Base-by-base conservation (phyloP, 2,888 invertebrate species). In the Andrena bicolor region DNA sequence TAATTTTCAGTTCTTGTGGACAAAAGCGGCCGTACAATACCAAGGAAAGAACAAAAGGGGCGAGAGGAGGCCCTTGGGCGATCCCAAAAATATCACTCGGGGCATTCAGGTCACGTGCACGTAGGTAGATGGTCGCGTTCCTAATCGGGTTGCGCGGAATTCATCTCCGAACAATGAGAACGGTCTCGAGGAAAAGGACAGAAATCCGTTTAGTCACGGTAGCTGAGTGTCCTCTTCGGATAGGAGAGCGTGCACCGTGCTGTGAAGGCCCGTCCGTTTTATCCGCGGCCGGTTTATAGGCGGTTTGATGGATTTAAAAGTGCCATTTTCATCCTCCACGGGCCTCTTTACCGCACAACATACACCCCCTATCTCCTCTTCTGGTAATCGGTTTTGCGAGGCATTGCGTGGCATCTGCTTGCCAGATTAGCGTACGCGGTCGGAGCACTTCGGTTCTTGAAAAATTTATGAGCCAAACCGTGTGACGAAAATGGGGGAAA, bases 331-430 rank as follows among this genome's bases (percentile, higher is more conserved):
- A 80, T 87, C 84, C 80, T 88, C 58, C 68, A 71, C 68, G 66
- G 82, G 83, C 80, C 87, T 87, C 89, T 88, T 88, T 85, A 85
- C 80, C 79, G 82, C 70, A 83, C 74, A 56, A 69, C 72, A 76
- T 83, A 87, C 85, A 80, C 76, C 72, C 72, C 85, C 78, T 77
- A 78, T 30, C 66, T 65, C 75, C 69, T 71, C 74, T 26, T 30
- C 65, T 7, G 10, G 89, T 90, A 88, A 90, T 88, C 83, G 83
- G 83, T 86, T 87, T 88, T 87, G 84, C 86, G 76, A 87, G 73
- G 76, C 87, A 89, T 89, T 80, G 87, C 87, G 85, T 80, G 88
- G 90, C 89, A 88, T 90, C 90, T 90, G 90, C 88, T 87, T 78
- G 88, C 86, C 82, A 89, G 90, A 90, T 90, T 90, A 90, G 88